Conservation (phyloP, 2,888 invertebrate species). For the Diachrysia chrysitis region DNA sequence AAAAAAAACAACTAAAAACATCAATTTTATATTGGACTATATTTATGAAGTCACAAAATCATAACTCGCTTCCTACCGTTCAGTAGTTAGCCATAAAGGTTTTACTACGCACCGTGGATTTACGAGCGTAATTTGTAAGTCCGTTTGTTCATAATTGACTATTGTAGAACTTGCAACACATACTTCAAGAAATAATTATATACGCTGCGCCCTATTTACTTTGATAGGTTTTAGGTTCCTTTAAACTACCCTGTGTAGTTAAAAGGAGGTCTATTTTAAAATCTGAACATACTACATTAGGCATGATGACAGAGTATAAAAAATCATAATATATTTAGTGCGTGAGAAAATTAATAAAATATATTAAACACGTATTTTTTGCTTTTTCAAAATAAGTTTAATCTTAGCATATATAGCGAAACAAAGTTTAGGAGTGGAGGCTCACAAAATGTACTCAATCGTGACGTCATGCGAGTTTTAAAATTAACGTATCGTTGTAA, state of each 20-base stretch:
- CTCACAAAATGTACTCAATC: too few species aligned
- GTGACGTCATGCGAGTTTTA: too few species aligned
- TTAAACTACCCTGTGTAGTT: neutral
- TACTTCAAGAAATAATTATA: neutral
- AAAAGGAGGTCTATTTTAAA: neutral
- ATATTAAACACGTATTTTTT: too few species aligned
- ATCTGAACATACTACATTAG: too few species aligned
- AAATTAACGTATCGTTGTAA: too few species aligned
- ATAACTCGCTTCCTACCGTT: constrained; percentile 8
- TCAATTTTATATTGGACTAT: neutral
- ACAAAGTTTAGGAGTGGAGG: too few species aligned
- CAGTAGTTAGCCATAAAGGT: constrained; percentile 28
- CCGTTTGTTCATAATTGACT: constrained; percentile 19
- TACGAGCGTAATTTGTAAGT: constrained; percentile 16
- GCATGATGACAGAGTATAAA: too few species aligned
- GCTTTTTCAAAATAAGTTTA: too few species aligned
- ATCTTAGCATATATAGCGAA: too few species aligned
- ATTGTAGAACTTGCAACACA: constrained; percentile 12
- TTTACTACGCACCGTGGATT: constrained; percentile 34
- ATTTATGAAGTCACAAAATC: constrained; percentile 2
- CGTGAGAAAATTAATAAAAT: too few species aligned
- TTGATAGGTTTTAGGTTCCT: neutral
- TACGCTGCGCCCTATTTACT: neutral
- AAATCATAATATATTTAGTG: too few species aligned
- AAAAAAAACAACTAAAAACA: neutral